Conservation (phyloP, 2,888 invertebrate genomes). For the Rapana venosa region DNA sequence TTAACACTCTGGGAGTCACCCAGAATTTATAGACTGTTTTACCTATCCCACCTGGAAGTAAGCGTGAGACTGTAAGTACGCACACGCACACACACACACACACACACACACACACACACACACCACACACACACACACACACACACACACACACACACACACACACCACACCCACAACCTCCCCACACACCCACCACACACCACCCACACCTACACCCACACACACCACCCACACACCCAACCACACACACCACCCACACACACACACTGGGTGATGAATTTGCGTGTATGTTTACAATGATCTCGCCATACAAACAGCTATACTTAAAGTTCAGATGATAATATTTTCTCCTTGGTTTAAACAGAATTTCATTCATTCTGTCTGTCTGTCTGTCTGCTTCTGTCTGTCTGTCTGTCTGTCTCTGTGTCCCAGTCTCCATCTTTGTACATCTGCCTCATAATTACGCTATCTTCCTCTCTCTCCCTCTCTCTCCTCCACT, state of each 20-base stretch:
- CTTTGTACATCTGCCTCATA: too few relatives aligned
- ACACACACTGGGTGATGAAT: too few relatives aligned
- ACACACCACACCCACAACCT: too few relatives aligned
- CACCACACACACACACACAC: slow-evolving; percentile 31
- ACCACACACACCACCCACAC: neutral
- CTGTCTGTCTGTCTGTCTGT: neutral
- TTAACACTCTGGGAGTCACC: too few relatives aligned
- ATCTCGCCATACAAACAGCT: too few relatives aligned
- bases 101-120: slow-evolving; percentile 12
- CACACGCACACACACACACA: slow-evolving; percentile 17
- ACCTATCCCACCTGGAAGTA: neutral
- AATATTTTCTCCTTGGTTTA: too few relatives aligned
- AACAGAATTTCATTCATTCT: neutral
- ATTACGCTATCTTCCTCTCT: neutral
- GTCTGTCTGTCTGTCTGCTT: neutral
- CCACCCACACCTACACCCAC: slow-evolving; percentile 13
- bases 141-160: neutral
- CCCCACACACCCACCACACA: neutral
- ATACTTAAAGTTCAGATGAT: too few relatives aligned
- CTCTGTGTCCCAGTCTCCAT: neutral
- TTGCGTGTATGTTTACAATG: too few relatives aligned
- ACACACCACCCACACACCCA: slow-evolving; percentile 27
- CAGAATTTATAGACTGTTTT: too few relatives aligned
- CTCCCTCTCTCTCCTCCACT: neutral
- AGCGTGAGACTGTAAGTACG: neutral